Evolutionary conservation across 2,113 vertebrate genomes (phyloP), one percentile per base, ranked within the genome.

Genomic region (Ceratotherium simum): DNA sequence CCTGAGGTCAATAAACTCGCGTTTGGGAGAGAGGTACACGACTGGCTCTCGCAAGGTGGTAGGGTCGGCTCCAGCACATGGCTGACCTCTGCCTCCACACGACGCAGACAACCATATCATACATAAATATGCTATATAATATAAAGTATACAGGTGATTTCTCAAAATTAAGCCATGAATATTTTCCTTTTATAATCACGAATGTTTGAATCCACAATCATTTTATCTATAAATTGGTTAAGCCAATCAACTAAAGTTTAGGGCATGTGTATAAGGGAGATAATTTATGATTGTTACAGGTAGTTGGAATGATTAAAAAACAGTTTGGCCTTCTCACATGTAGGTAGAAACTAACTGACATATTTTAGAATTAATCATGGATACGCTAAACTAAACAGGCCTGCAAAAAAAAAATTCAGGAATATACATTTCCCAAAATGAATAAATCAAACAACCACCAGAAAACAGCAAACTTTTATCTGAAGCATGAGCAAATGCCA

Each of bases 121-220:
- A 33, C 1, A n/a, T 2, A 69, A 70, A 25, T 48, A 81, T 51
- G 60, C 48, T n/a, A 14, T 27, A 5, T 33, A 42, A 51, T 72
- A 56, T n/a, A 17, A 8, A 46, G 17, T 12, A 39, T 36, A 48
- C 8, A 21, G 54, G 36, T 31, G 33, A 54, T 33, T 65, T 79
- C 51, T 72, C 48, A 46, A 60, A 91, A 86, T 69, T 58, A 84
- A 93, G 14, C 54, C 14, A 18, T 51, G 25, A 60, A 62, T 90
- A 21, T 73, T 96, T 36, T 60, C 7, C 39, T 72, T 93, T 93
- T 88, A 73, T 94, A 95, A 56, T 78, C 23, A 48, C 23, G 8
- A 94, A 96, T 94, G 39, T 75, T 46, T 67, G n/a, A 95, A 33
- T 62, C 23, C 36, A 82, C 10, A 62, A 13, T 75, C 10, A 76